Evolutionary conservation across 2,888 invertebrate species (phyloP), one percentile per base, ranked within the genome.

Genomic region (Drosophila gaucha): DNA sequence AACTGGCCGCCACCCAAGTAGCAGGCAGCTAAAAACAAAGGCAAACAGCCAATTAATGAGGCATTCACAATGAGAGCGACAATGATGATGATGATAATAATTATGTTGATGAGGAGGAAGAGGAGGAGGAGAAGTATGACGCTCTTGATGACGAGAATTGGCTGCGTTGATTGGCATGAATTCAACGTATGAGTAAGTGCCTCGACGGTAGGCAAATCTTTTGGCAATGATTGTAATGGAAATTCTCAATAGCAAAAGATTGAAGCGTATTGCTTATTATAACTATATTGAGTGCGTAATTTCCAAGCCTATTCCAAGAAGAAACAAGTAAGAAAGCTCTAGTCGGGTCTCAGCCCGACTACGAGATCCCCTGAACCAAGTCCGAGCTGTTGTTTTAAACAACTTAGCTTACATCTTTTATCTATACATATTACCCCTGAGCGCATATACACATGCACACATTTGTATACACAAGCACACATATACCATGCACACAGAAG

Each of bases 1-100:
- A 60, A 59, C 64, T 73, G 58, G 75, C 39, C 46, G 65, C 33
- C 74, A 74, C 80, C 72, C 77, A 75, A 79, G 80, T 56, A 57
- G 57, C 60, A 52, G 41, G 12, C 36, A 26, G 46, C 36, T 18
- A 49, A 50, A 41, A 43, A 73, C 46, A 67, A 73, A 46, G 50
- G 56, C 57, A 51, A 43, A 59, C 49, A 51, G 59, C 50, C 59
- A 68, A 74, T 67, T 73, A 71, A 67, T 56, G 57, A 35, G 46
- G 41, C 39, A 33, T 22, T 54, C 38, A 35, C 28, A 39, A 41
- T 51, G 51, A 24, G 31, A 30, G 43, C 26, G 28, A 28, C 6
- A 9, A 24, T n/a, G 14, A 10, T 3, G 16, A 24, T 22, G 12
- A 9, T 14, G 38, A 39, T n/a, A n/a, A n/a, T n/a, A n/a, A n/a